phyloP scores from a whole-genome alignment of 2,888 invertebrate genomes.

The Pseudanteris insignis region DNA sequence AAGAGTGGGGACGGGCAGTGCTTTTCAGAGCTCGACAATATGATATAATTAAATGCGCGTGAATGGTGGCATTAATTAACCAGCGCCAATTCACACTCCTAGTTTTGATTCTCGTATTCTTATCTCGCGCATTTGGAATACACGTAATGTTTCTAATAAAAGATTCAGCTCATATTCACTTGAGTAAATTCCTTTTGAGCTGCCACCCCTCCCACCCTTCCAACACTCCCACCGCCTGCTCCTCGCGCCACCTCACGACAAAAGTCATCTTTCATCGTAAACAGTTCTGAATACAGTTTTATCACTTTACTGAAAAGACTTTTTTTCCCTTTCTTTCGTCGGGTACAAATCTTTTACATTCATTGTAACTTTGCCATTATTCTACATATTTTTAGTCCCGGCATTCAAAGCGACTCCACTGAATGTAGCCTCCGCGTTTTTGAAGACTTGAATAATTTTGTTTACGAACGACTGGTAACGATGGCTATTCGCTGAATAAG shows the following conservation, averaged over 20 bases:
- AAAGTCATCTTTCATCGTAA: slow-evolving; percentile 37
- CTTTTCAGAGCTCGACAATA: too few relatives aligned
- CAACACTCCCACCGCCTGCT: too few relatives aligned
- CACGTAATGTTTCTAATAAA: slow-evolving; percentile 27
- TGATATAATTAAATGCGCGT: slow-evolving; percentile 21
- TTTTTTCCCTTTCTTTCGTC: slow-evolving; percentile 13
- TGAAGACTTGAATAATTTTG: neutral
- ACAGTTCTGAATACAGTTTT: slow-evolving; percentile 38
- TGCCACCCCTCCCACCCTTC: too few relatives aligned
- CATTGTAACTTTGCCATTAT: slow-evolving; percentile 39
- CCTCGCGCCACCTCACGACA: too few relatives aligned
- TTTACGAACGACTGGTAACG: neutral
- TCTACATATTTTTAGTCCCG: slow-evolving; percentile 34
- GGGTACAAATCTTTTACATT: slow-evolving; percentile 37
- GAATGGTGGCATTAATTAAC: slow-evolving; percentile 34
- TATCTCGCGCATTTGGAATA: slow-evolving; percentile 8
- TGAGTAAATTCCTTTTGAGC: slow-evolving; percentile 32
- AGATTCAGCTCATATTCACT: slow-evolving; percentile 30
- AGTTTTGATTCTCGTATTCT: slow-evolving; percentile 25
- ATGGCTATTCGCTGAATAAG: too few relatives aligned
- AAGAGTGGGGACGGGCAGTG: too few relatives aligned
- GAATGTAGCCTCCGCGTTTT: slow-evolving; percentile 9
- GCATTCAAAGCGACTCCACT: slow-evolving; percentile 18
- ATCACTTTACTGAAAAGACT: slow-evolving; percentile 37
- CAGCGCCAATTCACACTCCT: slow-evolving; percentile 1